Evolutionary conservation across 2,797 vertebrate genomes (phyloP), one percentile per base, ranked within the genome.

Genomic region (Buphagus erythrorhynchus): DNA sequence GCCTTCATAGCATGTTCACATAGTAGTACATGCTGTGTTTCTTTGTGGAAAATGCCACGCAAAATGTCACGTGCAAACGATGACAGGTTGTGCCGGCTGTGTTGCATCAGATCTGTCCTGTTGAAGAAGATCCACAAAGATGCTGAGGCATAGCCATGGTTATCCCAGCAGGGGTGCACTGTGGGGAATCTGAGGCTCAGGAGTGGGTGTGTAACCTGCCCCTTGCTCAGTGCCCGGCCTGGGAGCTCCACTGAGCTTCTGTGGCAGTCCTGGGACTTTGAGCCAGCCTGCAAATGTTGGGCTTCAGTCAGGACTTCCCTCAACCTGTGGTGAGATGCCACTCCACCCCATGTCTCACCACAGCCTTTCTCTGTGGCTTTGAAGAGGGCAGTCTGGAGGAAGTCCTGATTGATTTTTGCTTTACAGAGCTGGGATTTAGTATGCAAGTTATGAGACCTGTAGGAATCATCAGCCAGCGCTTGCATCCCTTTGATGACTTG

Each of bases 1-100:
- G 31, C 40, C 38, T 90, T 93, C 17, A 35, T 6, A 40, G 16
- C 6, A 28, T 12, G 13, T 35, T 36, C 31, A 35, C 2, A 0
- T 14, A 10, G 25, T 6, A 7, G 36, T 9, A 16, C 25, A 13
- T 11, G 16, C 35, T 38, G 24, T 38, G 24, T 33, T 67, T 73
- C 52, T 74, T 38, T 43, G 18, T 54, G 63, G 57, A 77, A 94
- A 77, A 52, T 28, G 43, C 26, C 38, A 26, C 0, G 0, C 25
- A n/a, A 52, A 31, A n/a, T 9, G 28, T 48, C 46, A 33, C 43
- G 40, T 0, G 0, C 9, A 28, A 13, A 26, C 0, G 0, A 29
- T 18, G 75, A 20, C 13, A 22, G 36, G 55, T 38, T 36, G 13
- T 20, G n/a, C 22, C 3, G 12, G 16, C 31, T 67, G 43, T 3